Conservation (phyloP, 2,797 vertebrate genomes). For the Eutrigla gurnardus region DNA sequence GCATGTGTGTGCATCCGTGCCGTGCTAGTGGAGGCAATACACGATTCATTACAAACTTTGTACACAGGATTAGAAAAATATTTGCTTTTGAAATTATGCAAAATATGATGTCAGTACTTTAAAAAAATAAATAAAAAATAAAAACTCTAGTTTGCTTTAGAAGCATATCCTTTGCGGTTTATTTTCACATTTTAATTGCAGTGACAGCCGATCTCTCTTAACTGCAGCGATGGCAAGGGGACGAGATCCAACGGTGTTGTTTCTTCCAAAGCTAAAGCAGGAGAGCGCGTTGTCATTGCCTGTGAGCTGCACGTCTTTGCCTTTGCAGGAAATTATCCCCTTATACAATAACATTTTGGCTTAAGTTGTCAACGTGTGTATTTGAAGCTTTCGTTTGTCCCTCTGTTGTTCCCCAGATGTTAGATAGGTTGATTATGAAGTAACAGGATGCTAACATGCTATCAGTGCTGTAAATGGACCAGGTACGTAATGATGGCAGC, state of each 20-base stretch:
- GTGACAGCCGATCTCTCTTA: conserved; percentile 19
- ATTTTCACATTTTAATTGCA: conserved; percentile 59
- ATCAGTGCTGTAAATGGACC: conserved; percentile 35
- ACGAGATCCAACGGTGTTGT: conserved; percentile 12
- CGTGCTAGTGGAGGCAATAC: conserved; percentile 41
- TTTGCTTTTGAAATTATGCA: conserved; percentile 67
- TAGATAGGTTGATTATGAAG: conserved; percentile 27
- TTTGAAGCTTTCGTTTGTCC: conserved; percentile 26
- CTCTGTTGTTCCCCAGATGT: conserved; percentile 20
- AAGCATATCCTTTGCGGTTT: conserved; percentile 43
- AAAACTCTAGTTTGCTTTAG: conserved; percentile 33
- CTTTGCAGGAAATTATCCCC: conserved; percentile 10
- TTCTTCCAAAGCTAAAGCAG: background rate
- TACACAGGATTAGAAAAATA: conserved; percentile 62
- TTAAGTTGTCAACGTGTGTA: background rate
- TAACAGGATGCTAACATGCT: conserved; percentile 20
- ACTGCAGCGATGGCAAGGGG: conserved; percentile 33
- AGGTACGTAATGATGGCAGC: conserved; percentile 45
- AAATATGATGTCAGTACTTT: conserved; percentile 33
- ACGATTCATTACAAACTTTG: conserved; percentile 69
- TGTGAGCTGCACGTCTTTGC: conserved; percentile 13
- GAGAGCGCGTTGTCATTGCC: conserved; percentile 1
- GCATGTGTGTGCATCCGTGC: conserved; percentile 37
- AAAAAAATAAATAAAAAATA: conserved; percentile 4
- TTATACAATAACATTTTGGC: background rate